Conservation (phyloP, 2,797 vertebrate genomes). For the Rhynchotus rufescens region DNA sequence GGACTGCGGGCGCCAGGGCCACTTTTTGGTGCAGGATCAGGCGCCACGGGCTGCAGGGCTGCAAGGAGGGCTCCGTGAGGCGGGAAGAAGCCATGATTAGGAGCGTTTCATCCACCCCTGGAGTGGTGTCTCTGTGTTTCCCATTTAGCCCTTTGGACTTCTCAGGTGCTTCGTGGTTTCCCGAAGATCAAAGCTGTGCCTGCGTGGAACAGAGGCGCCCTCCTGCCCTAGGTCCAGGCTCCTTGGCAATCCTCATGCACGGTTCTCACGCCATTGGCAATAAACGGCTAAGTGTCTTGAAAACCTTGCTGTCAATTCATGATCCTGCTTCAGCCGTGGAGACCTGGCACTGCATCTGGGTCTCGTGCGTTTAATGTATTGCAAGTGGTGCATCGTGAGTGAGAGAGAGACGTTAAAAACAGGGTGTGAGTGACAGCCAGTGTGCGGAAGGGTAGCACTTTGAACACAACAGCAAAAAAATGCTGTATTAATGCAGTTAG, state of each 20-base stretch:
- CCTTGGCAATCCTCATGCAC: not conserved
- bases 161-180: not conserved
- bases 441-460: not conserved
- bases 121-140: not conserved
- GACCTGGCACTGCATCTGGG: not conserved
- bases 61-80: not conserved
- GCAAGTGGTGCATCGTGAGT: not conserved
- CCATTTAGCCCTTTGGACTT: not conserved
- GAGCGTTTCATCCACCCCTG: not conserved
- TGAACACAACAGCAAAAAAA: not conserved
- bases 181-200: not conserved
- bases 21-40: not conserved
- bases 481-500: not conserved
- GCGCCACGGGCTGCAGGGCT: not conserved
- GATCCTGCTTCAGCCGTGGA: not conserved
- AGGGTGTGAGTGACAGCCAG: not conserved
- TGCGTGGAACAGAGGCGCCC: not conserved
- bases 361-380: not conserved
- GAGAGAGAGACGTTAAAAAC: not conserved
- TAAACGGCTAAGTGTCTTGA: not conserved
- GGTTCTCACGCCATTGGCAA: not conserved
- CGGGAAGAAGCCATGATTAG: not conserved
- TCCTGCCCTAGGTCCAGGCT: slow-evolving; percentile 9
- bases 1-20: too few relatives aligned
- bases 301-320: not conserved